Evolutionary conservation across 2,888 invertebrate genomes (phyloP), one percentile per base, ranked within the genome.

Genomic region (Autographa gamma): DNA sequence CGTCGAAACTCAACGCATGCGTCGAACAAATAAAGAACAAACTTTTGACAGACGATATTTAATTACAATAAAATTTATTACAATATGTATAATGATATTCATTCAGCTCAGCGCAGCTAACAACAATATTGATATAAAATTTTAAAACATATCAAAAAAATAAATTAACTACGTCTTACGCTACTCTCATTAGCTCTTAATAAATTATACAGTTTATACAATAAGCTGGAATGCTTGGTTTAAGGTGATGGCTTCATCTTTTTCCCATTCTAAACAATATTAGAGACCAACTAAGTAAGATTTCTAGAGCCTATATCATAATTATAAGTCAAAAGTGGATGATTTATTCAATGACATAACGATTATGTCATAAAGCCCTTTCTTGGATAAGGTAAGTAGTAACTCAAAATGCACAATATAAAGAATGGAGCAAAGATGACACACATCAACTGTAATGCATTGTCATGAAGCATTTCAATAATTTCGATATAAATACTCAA

Each of bases 31-130:
- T 92, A 71, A 94, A 93, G 85, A 86, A 86, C 71, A 87, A 92
- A 58, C 86, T 95, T 48, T 82, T 93, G 75, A 83, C 88, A 79
- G 92, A 93, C 85, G 88, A 93, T 83, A 89, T 93, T 92, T 95
- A 94, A 92, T 91, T 82, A 86, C 84, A 84, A 84, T 88, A 88
- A 91, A 91, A 90, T 88, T 87, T 84, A 78, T 83, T 85, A 81
- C 80, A 85, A 83, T 71, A 79, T 81, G 83, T 83, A 80, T 78
- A 77, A 79, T 86, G 85, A 87, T 85, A 86, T 84, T 79, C 80
- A 76, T 76, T 82, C 84, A 86, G 89, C 74, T 87, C 87, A 89
- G 86, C 86, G 74, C 65, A 70, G 67, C 85, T 89, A 88, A 87
- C 87, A 90, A 89, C 88, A 87, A 85, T 86, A 87, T 85, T 86